Conservation (phyloP, 2,888 invertebrate species). For the Amphipoea lucens region DNA sequence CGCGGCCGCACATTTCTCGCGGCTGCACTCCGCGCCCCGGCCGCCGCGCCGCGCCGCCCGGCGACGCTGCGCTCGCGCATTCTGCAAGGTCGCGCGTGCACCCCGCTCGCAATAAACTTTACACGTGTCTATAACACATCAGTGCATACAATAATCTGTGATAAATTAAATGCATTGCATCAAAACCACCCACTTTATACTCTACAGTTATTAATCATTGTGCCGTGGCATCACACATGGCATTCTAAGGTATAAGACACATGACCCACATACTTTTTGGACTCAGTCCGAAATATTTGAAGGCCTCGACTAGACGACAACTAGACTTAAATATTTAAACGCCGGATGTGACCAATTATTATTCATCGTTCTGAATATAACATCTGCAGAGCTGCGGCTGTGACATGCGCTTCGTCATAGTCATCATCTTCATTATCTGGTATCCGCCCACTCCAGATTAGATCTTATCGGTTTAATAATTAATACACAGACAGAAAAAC, state of each 20-base stretch:
- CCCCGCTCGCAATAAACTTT: conserved; percentile 76
- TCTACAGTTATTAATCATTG: conserved; percentile 27
- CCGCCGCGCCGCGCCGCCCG: conserved; percentile 16
- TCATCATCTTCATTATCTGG: conserved; percentile 51
- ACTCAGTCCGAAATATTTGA: conserved; percentile 25
- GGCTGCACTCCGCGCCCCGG: conserved; percentile 56
- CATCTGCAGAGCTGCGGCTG: conserved; percentile 56
- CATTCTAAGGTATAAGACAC: not conserved
- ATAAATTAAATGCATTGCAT: conserved; percentile 42
- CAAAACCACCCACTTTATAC: conserved; percentile 30
- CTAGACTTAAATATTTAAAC: conserved; percentile 59
- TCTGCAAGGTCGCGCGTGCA: conserved; percentile 79
- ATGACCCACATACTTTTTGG: conserved; percentile 13
- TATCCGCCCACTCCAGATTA: conserved; percentile 37
- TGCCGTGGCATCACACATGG: conserved; percentile 1
- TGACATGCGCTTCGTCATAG: conserved; percentile 54
- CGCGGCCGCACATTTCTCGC: conserved; percentile 81
- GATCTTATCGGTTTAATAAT: conserved; percentile 21
- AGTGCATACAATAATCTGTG: conserved; percentile 58
- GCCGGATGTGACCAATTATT: conserved; percentile 67
- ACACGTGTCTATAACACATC: conserved; percentile 79
- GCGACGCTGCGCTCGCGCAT: conserved; percentile 64
- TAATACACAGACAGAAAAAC: conserved; percentile 6
- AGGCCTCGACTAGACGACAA: conserved; percentile 49
- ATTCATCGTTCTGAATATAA: conserved; percentile 60